A percentile compares a stretch with the other conserved stretches of the same genome.
Evolutionary conservation across 2,888 invertebrate genomes (phyloP).

Genomic region (Ernsta delagoae): DNA sequence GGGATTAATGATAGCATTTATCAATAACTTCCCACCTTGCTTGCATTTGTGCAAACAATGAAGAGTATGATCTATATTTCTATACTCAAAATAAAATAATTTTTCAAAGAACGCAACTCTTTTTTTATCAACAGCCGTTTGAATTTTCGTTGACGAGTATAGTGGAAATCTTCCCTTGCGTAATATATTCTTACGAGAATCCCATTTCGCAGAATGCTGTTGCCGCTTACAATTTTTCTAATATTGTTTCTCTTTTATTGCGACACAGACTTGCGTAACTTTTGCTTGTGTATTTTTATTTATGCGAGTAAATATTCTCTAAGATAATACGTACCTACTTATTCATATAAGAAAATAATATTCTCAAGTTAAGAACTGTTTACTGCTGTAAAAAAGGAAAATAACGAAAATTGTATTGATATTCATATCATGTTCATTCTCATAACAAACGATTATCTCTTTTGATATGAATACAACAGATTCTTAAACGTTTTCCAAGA

Average conservation of each 20-base stretch:
- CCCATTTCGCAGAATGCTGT: slow-evolving; percentile 31
- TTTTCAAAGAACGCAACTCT: not conserved
- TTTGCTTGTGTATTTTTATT: slow-evolving; percentile 22
- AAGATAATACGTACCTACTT: not conserved
- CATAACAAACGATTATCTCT: not conserved
- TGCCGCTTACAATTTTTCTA: slow-evolving; percentile 30
- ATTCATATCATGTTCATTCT: not conserved
- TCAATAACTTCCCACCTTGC: too few relatives aligned
- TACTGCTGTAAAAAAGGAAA: not conserved
- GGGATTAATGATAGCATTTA: too few relatives aligned
- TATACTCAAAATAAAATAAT: not conserved
- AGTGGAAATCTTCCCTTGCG: slow-evolving; percentile 14
- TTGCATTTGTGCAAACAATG: too few relatives aligned
- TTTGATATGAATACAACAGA: not conserved
- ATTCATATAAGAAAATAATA: slow-evolving; percentile 4
- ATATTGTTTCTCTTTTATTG: slow-evolving; percentile 30
- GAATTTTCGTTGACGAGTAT: slow-evolving; percentile 24
- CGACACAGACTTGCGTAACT: slow-evolving; percentile 16
- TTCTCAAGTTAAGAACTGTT: not conserved
- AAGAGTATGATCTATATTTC: too few relatives aligned
- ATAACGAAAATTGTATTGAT: not conserved
- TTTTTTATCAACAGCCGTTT: slow-evolving; percentile 14
- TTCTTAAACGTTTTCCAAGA: not conserved
- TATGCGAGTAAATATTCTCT: slow-evolving; percentile 11
- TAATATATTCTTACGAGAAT: slow-evolving; percentile 32